Base-by-base conservation (phyloP, 92 coral and sea anemone genomes). In the Zoanthus solanderi region DNA sequence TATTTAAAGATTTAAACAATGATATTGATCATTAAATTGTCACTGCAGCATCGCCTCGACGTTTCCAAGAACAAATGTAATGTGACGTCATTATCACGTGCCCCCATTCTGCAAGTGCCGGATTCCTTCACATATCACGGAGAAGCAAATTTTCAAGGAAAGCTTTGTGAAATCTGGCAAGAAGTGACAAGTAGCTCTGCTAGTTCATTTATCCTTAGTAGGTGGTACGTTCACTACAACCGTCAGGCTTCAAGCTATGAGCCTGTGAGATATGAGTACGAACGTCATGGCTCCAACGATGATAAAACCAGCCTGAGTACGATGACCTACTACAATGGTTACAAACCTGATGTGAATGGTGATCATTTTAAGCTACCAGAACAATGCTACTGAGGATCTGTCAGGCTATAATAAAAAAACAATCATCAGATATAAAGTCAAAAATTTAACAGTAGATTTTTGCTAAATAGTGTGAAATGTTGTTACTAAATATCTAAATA, bases 91-190 rank as follows among this genome's bases (percentile, higher is more conserved):
- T 34, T 34, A 34, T 34, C 3, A 34, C 4, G 9, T 18, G 6
- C 18, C 44, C 79, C 65, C 0, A 9, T 76, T 28, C 79, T 76
- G n/a, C 44, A 50, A 17, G 79, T 76, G 45, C 79, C 63, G 9
- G 63, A 14, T 17, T 50, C 63, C 29, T 50, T 48, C 63, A 7
- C 79, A 3, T 76, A 76, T 61, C 23, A 28, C n/a, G 65, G 79
- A 18, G 5, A 8, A 18, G 44, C 79, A 0, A 0, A 28, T 12
- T 18, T 76, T 13, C 61, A 48, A 37, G 79, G 79, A 6, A 76
- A 76, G 10, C 16, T 47, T 6, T 76, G 79, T 76, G 37, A 50
- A 23, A 17, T 76, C 9, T 76, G 79, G 79, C 79, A 17, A 5
- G 23, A 6, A 7, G 30, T n/a, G 0, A 46, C 0, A 7, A 6